Conservation (phyloP, 1,140 invertebrate genomes). For the Campoletis sonorensis region DNA sequence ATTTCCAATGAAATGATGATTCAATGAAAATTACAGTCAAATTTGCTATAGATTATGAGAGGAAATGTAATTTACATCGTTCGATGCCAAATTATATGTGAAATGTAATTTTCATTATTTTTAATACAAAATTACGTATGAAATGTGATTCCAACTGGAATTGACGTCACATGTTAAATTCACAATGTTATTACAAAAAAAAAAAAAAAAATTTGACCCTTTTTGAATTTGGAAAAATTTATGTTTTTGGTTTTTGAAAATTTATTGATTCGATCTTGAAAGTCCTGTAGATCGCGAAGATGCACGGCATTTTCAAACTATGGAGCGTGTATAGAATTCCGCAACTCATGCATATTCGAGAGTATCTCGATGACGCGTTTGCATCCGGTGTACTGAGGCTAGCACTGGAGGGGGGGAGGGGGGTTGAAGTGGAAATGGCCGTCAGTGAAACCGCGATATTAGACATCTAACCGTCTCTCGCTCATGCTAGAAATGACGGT, state of each 20-base stretch:
- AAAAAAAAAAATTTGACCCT: too few relatives aligned
- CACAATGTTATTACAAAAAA: too few relatives aligned
- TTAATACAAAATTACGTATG: too few relatives aligned
- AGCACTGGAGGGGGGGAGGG: not conserved
- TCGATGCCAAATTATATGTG: too few relatives aligned
- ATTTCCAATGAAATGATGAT: too few relatives aligned
- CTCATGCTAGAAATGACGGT: slow-evolving; percentile 14
- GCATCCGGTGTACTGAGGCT: not conserved
- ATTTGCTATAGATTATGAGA: too few relatives aligned
- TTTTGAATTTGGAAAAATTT: too few relatives aligned
- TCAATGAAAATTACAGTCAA: too few relatives aligned
- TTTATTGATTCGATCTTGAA: not conserved
- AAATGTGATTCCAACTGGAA: too few relatives aligned
- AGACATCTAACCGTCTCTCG: slow-evolving; percentile 45
- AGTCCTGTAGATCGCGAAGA: not conserved
- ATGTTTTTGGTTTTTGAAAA: not conserved
- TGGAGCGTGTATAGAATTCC: slow-evolving; percentile 29
- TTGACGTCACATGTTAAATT: too few relatives aligned
- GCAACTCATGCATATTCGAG: slow-evolving; percentile 44
- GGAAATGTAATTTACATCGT: too few relatives aligned
- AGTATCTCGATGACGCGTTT: slow-evolving; percentile 40
- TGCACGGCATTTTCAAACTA: not conserved
- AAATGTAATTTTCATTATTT: too few relatives aligned
- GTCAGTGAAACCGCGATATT: slow-evolving; percentile 42
- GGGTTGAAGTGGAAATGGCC: not conserved